Evolutionary conservation across 2,797 vertebrate species (phyloP), one percentile per base, ranked within the genome.

Genomic region (Danio jaintianensis): DNA sequence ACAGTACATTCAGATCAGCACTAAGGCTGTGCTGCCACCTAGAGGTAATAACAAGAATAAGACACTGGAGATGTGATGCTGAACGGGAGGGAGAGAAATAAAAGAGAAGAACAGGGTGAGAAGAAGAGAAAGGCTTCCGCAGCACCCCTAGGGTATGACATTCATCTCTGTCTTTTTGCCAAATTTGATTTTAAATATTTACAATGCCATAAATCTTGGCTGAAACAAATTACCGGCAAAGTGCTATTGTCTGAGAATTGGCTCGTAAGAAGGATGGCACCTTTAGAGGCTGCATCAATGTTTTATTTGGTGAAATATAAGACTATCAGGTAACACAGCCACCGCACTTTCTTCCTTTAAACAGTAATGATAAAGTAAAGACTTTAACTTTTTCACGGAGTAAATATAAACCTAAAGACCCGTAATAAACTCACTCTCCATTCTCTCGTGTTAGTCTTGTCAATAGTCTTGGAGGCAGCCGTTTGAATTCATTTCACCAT

Each of bases 111-210:
- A 61, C 40, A 50, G 71, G 72, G 69, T 59, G 74, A 48, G 29
- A 87, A 85, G 82, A 83, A 86, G 90, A 83, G 84, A 87, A 80
- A 84, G 88, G 87, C 90, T 94, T 95, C 93, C 90, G 92, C 89
- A 93, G 95, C 94, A 86, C 91, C 90, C 91, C 85, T 86, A 92
- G 90, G 93, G 93, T 92, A 90, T 64, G 87, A 90, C 96, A 99
- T 99, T 95, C 95, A 96, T 99, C 98, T 98, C 92, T 96, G 97
- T 98, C 97, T 95, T 97, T 97, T 98, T 97, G 96, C 97, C 95
- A 98, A 97, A 98, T 99, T 99, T 98, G 96, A 98, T 99, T 99
- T 99, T 99, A 99, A 99, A 99, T 99, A 99, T 99, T 99, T 98
- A 99, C 96, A 95, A 92, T 95, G 89, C 95, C 96, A 96, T 98